A percentile compares a stretch with the other conserved stretches of the same genome.
Conservation (phyloP, 1,140 invertebrate species). For the Listronotus oregonensis region DNA sequence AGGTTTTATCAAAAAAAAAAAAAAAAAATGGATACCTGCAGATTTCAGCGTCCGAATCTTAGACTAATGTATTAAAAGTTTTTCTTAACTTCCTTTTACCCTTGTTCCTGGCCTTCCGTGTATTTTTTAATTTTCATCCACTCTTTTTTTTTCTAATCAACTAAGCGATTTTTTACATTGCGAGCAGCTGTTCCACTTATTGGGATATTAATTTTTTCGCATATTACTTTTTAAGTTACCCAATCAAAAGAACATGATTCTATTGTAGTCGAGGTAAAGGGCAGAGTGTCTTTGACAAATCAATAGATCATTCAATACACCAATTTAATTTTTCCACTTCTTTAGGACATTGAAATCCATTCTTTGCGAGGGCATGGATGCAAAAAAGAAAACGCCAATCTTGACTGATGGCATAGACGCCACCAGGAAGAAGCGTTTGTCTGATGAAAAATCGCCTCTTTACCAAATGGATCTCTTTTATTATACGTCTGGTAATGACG, state of each 20-base stretch:
- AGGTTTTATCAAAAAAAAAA: no score
- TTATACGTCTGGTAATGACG: constrained; percentile 15
- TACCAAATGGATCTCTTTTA: constrained; percentile 3
- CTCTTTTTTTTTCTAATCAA: no score
- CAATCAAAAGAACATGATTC: constrained; percentile 3
- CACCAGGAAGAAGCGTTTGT: constrained; percentile 22
- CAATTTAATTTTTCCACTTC: constrained; percentile 39
- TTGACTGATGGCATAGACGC: constrained; percentile 27
- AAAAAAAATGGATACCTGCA: no score
- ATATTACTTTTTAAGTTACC: no score
- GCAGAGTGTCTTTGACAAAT: constrained; percentile 23
- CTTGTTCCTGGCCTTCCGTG: no score
- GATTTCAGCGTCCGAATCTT: no score
- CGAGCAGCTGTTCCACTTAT: no score
- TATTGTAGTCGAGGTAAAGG: constrained; percentile 15
- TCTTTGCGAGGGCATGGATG: constrained; percentile 21
- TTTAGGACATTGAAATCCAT: constrained; percentile 25
- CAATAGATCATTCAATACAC: constrained; percentile 33
- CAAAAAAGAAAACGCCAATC: constrained; percentile 35
- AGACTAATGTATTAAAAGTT: no score
- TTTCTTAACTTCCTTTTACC: no score
- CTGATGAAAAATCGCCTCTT: constrained; percentile 25
- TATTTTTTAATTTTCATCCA: no score
- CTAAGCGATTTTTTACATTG: no score
- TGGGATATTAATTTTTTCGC: no score